These are phyloP conservation scores for Ceryle rudis DNA, from an alignment of 2,797 vertebrate genomes.

Conservation along the genomic window DNA sequence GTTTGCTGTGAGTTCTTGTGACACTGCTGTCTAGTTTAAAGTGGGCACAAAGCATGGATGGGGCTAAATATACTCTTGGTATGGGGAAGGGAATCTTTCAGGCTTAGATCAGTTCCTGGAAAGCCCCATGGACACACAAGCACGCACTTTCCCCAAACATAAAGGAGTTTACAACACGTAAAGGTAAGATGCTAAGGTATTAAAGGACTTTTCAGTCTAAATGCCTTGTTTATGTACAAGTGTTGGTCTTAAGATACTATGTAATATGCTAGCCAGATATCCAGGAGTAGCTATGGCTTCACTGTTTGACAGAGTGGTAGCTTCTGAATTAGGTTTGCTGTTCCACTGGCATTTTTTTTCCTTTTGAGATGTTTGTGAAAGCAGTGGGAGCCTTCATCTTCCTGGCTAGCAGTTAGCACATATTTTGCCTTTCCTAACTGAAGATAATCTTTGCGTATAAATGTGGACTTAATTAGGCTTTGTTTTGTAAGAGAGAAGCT, in stretches of 20 bases:
- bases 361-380: background rate
- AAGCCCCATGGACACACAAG: background rate
- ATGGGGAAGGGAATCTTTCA: background rate
- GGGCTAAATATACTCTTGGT: background rate
- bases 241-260: background rate
- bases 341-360: background rate
- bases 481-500: background rate
- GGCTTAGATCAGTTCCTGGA: background rate
- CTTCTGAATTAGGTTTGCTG: background rate
- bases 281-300: background rate
- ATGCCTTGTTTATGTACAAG: background rate
- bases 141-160: background rate
- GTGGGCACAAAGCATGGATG: background rate
- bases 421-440: background rate
- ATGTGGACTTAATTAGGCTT: background rate
- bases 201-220: background rate
- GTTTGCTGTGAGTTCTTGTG: background rate
- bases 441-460: background rate
- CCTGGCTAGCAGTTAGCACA: background rate
- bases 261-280: background rate
- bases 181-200: background rate
- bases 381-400: background rate
- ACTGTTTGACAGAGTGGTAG: rapidly evolving
- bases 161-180: background rate
- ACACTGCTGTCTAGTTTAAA: background rate